Base-by-base conservation (phyloP, 2,888 invertebrate species). In the Drosophila tripunctata region DNA sequence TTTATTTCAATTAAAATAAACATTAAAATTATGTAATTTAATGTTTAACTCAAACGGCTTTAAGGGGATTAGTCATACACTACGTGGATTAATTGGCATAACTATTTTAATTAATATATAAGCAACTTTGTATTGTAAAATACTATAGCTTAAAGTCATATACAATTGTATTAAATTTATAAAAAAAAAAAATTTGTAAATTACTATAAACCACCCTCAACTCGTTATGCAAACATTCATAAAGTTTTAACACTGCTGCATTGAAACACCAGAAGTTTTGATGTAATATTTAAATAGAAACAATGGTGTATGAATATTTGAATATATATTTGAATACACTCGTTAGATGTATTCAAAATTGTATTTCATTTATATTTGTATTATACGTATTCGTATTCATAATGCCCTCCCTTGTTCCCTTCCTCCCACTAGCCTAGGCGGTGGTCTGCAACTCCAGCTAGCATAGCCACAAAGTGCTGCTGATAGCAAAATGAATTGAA, bases 401-500 rank as follows among this genome's bases (percentile, higher is more conserved):
- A 41, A 36, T 40, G 12, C 38, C 10, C 17, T 17, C 31, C 10
- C 7, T 19, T 8, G 1, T 4, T 27, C 10, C 1, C 6, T 12
- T 2, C 12, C 21, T 14, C 12, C 27, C 14, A 0, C 22, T 2
- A 19, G 7, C 12, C n/a, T 22, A n/a, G n/a, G n/a, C n/a, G n/a
- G n/a, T n/a, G n/a, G 12, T 43, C 55, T 35, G 36, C 51, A 68
- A 47, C 48, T 63, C 43, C 47, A 43, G 48, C 41, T 12, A 43
- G 19, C 10, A 44, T 22, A 44, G 55, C 70, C 63, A 36, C 56
- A 73, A 78, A 70, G 19, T 54, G 58, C 63, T 71, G 71, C 61
- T 75, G 85, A 79, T 71, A 75, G 72, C 85, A 71, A 66, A 78
- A 64, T 63, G 65, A 67, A 68, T 75, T 62, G 57, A 71, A 78